Base-by-base conservation (phyloP, 1,140 invertebrate genomes). In the Drosophila ficusphila region DNA sequence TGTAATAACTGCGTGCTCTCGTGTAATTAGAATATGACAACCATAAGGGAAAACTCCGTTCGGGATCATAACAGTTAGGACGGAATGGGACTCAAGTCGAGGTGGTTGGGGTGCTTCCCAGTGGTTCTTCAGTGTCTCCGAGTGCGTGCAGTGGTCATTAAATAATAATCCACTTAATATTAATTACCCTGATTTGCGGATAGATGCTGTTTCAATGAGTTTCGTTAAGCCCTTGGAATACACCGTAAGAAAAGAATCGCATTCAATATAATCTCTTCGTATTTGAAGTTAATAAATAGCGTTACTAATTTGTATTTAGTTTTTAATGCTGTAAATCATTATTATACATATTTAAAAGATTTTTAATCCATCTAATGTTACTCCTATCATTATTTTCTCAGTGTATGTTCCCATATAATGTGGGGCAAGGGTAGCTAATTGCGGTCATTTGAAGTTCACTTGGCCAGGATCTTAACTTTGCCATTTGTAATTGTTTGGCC, bases 151-250 rank as follows among this genome's bases (percentile, higher is more conserved):
- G 27, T 71, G 83, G 85, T 85, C 83, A 89, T 89, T 89, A 89
- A 89, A 89, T 89, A 79, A 74, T 85, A 89, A 89, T 89, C 83
- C 83, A 89, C 83, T 89, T 89, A 85, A 90, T 89, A 89, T 89
- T 89, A 89, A 89, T 89, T 89, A 79, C 75, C 71, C 68, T 85
- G 85, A 89, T 89, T 89, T 89, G 65, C 33, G 44, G 67, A 23
- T 52, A 57, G 14, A 57, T 62, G 54, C 58, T 21, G 67, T 16
- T n/a, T 19, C 38, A 36, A 44, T 64, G 54, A 23, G 21, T 29
- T 21, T 61, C 16, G 18, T 29, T 46, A 16, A 36, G 27, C 12
- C 25, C 23, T 8, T 3, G 1, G 8, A 12, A 4, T 25, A 16
- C n/a, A 4, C 19, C 6, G 14, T 18, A 27, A 29, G 34, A 44